These are phyloP conservation scores for Etheostoma nigrum DNA, from an alignment of 2,797 vertebrate species.

Conservation along the genomic window DNA sequence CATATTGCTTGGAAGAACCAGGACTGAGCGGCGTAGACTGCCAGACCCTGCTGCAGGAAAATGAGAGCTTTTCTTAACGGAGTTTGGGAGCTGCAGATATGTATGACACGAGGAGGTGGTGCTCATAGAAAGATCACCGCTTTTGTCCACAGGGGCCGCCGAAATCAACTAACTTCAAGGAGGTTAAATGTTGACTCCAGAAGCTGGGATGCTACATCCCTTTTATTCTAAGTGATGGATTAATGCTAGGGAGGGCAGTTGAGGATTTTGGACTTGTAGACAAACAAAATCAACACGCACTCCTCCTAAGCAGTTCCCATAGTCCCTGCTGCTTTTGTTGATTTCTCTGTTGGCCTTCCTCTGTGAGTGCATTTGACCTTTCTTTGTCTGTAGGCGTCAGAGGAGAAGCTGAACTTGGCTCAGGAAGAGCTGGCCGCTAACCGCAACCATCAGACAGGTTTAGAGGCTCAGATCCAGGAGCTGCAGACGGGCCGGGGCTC, in stretches of 20 bases:
- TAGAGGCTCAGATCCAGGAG: conserved; percentile 89
- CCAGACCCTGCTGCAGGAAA: too few relatives aligned
- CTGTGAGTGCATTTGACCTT: not conserved
- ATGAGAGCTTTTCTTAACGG: too few relatives aligned
- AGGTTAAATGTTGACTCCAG: not conserved
- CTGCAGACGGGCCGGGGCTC: conserved; percentile 80
- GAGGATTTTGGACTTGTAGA: not conserved
- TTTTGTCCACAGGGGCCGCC: too few relatives aligned
- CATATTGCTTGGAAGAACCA: too few relatives aligned
- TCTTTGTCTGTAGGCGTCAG: conserved; percentile 82
- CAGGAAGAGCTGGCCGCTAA: conserved; percentile 94
- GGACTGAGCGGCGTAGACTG: too few relatives aligned
- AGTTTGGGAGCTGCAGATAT: too few relatives aligned
- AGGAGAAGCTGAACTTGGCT: conserved; percentile 90
- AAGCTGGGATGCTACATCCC: not conserved
- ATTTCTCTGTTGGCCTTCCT: too few relatives aligned
- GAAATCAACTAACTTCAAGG: too few relatives aligned
- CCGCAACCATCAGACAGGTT: conserved; percentile 88
- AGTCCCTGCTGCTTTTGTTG: not conserved
- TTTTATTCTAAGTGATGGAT: not conserved
- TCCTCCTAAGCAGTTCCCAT: not conserved
- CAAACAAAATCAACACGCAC: not conserved
- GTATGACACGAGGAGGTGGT: too few relatives aligned
- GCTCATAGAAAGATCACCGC: too few relatives aligned
- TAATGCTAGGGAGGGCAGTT: not conserved